Percentiles rank a stretch among this genome's conserved stretches.
phyloP scores from a whole-genome alignment of 2,113 vertebrate species.

The Paracanthobrama guichenoti region DNA sequence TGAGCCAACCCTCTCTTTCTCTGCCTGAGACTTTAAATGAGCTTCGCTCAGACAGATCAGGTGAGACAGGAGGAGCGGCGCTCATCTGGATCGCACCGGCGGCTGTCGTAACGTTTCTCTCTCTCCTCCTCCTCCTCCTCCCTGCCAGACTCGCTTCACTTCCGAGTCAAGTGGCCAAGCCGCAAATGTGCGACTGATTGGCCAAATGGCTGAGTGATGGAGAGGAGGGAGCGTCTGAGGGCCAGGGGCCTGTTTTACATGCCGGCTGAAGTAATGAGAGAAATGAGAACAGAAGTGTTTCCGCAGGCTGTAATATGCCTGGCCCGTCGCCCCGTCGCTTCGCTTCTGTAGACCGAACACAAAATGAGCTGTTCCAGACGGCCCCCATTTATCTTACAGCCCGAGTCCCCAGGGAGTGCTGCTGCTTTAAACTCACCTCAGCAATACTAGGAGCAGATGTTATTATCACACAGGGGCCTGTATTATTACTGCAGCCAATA shows the following conservation, averaged over 20 bases:
- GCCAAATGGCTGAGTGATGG: constrained; percentile 50
- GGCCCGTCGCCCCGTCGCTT: constrained; percentile 42
- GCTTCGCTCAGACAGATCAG: constrained; percentile 41
- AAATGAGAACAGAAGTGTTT: constrained; percentile 54
- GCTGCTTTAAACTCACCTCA: constrained; percentile 49
- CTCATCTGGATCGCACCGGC: constrained; percentile 32
- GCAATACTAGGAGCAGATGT: constrained; percentile 48
- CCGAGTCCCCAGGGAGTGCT: constrained; percentile 31
- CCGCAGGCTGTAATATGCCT: constrained; percentile 45
- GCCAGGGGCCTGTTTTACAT: constrained; percentile 50
- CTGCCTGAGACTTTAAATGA: constrained; percentile 39
- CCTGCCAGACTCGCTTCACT: constrained; percentile 37
- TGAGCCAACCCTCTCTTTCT: background rate
- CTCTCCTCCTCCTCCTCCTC: background rate
- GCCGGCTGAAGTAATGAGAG: constrained; percentile 45
- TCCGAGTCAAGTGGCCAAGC: constrained; percentile 34
- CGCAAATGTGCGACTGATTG: constrained; percentile 40
- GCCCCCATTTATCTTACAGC: constrained; percentile 49
- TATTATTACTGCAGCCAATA: constrained; percentile 48
- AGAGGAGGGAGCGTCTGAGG: constrained; percentile 26
- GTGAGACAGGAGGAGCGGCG: constrained; percentile 15
- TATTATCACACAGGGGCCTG: constrained; percentile 50
- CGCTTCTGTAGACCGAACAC: constrained; percentile 39
- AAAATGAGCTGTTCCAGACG: constrained; percentile 54
- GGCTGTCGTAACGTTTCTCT: background rate